Conservation (phyloP, 2,797 vertebrate genomes). For the Enteromius paludinosus region DNA sequence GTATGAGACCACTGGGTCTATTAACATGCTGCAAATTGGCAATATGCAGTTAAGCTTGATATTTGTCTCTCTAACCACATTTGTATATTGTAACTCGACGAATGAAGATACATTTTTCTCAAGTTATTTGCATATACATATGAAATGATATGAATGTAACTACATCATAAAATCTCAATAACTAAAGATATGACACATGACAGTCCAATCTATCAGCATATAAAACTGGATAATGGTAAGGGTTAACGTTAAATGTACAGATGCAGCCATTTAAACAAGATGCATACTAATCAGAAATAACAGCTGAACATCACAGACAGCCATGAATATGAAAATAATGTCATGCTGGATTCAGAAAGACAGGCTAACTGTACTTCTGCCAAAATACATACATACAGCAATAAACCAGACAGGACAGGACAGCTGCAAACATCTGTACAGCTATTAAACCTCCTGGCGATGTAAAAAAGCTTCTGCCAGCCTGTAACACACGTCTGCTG, state of each 20-base stretch:
- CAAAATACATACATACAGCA: background rate
- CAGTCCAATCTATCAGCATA: background rate
- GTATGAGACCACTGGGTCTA: background rate
- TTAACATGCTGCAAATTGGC: background rate
- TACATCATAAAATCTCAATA: background rate
- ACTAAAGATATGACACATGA: background rate
- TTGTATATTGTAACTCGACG: no score
- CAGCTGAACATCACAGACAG: background rate
- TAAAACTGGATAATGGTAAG: background rate
- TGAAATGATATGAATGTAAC: background rate
- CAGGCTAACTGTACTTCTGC: background rate
- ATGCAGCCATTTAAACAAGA: conserved; percentile 6
- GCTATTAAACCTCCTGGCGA: background rate
- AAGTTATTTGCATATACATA: no score
- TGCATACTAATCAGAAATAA: background rate
- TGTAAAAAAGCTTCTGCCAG: background rate
- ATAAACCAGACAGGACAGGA: background rate
- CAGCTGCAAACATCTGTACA: background rate
- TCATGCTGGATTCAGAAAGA: background rate
- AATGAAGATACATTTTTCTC: no score
- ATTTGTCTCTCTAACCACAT: background rate
- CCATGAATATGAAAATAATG: background rate
- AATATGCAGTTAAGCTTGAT: background rate
- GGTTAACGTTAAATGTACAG: conserved; percentile 4
- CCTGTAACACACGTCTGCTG: conserved; percentile 6